phyloP scores from a whole-genome alignment of 1,140 invertebrate species.

The Rhopalosiphum maidis region DNA sequence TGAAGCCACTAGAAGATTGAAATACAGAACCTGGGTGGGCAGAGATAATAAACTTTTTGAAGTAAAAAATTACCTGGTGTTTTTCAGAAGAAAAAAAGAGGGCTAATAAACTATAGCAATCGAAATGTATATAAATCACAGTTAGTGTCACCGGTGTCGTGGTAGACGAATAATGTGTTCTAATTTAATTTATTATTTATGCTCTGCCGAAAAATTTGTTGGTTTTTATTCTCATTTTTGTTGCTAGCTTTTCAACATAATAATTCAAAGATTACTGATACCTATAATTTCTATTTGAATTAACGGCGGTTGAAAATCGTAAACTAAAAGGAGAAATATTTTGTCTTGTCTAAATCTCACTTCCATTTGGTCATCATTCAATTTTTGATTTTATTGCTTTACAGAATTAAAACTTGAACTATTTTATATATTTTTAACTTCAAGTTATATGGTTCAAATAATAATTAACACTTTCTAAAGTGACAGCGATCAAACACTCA shows the following conservation, averaged over 20 bases:
- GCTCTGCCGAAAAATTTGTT: constrained; percentile 8
- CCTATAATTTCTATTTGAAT: background rate
- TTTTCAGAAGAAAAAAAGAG: background rate
- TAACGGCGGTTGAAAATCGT: background rate
- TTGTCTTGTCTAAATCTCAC: background rate
- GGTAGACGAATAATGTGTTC: background rate
- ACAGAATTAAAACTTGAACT: background rate
- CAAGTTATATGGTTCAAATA: background rate
- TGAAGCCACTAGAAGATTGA: background rate
- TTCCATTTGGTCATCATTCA: background rate
- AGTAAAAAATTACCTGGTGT: constrained; percentile 9
- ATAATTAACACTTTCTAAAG: background rate
- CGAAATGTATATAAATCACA: constrained; percentile 15
- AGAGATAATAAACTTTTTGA: background rate
- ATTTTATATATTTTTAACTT: background rate
- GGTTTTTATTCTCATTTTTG: background rate
- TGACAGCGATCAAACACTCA: background rate
- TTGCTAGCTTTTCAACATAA: background rate
- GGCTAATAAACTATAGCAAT: constrained; percentile 14
- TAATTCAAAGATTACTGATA: background rate
- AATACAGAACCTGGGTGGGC: background rate
- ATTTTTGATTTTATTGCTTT: background rate
- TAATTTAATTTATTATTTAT: constrained; percentile 38
- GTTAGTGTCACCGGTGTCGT: background rate
- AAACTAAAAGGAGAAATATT: background rate